These are phyloP conservation scores for Bubo scandiacus DNA, from an alignment of 2,113 vertebrate genomes.

Conservation along the genomic window DNA sequence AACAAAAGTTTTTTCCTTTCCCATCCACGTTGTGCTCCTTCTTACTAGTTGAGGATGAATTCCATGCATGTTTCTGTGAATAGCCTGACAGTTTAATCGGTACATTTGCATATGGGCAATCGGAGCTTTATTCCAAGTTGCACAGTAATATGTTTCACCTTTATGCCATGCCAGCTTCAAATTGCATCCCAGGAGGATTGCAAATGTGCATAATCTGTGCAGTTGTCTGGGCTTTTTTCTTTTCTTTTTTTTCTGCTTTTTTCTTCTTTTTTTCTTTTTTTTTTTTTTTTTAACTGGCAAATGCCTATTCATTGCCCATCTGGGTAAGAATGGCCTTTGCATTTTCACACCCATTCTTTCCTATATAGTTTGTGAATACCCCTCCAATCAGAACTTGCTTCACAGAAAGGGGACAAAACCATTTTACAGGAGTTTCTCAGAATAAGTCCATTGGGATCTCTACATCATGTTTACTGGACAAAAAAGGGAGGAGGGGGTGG, in stretches of 20 bases:
- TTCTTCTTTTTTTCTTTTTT: background rate
- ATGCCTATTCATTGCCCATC: slow-evolving; percentile 79
- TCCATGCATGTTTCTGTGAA: slow-evolving; percentile 64
- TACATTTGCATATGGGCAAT: slow-evolving; percentile 66
- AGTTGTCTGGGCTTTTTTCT: slow-evolving; percentile 53
- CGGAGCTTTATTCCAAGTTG: slow-evolving; percentile 58
- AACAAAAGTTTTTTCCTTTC: slow-evolving; percentile 59
- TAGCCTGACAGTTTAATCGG: slow-evolving; percentile 62
- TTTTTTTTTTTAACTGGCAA: slow-evolving; percentile 62
- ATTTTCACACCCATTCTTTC: slow-evolving; percentile 79
- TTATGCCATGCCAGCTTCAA: slow-evolving; percentile 61
- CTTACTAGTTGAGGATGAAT: slow-evolving; percentile 46
- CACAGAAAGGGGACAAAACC: slow-evolving; percentile 69
- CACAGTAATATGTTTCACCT: slow-evolving; percentile 61
- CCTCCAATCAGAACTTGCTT: slow-evolving; percentile 77
- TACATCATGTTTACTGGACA: slow-evolving; percentile 74
- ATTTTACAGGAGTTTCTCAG: slow-evolving; percentile 78
- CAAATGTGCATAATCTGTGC: slow-evolving; percentile 69
- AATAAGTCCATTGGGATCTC: slow-evolving; percentile 74
- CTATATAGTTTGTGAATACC: slow-evolving; percentile 75
- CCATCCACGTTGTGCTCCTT: slow-evolving; percentile 31
- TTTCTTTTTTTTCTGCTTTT: background rate
- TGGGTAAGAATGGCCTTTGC: slow-evolving; percentile 76
- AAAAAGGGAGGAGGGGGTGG: background rate
- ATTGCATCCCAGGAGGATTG: slow-evolving; percentile 57